Base-by-base conservation (phyloP, 2,888 invertebrate species). In the Cerastis leucographa region DNA sequence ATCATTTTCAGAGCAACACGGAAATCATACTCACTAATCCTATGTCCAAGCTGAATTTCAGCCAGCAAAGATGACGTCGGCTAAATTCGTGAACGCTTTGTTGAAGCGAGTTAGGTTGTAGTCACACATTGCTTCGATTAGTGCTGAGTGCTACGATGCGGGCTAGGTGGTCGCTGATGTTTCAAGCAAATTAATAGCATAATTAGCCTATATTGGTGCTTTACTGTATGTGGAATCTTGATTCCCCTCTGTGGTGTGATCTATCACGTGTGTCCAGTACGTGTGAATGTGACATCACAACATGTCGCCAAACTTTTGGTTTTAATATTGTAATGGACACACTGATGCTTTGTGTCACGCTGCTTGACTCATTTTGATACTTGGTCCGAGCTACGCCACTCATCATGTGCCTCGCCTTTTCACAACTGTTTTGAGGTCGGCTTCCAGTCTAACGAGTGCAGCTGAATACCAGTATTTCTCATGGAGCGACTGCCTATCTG, bases 51-150 rank as follows among this genome's bases (percentile, higher is more conserved):
- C 73, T 59, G 40, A 85, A 83, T 72, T 70, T 80, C 76, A 79
- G 77, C 69, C 29, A 59, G 49, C 75, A 66, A 65, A 64, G 74
- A 78, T 84, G 84, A 78, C 77, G 76, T 82, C 78, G 46, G 76
- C 76, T 61, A 76, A 84, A 76, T 70, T 81, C 69, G 74, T 54
- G 59, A 61, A 61, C 42, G 70, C 73, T 22, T 78, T 79, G 46
- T 25, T 66, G 75, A 71, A 69, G 68, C 56, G 25, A 71, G 66
- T 82, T 76, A 59, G 25, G 79, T 35, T 12, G 42, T 14, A 7
- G n/a, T 5, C 62, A 76, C 46, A 67, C 40, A 29, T 67, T 22
- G 35, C n/a, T 49, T 19, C n/a, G 17, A n/a, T 44, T 35, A 66
- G 65, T 49, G 35, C 19, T 67, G 25, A 40, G 25, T 40, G 17